Evolutionary conservation across 2,113 vertebrate genomes (phyloP), one percentile per base, ranked within the genome.

Genomic region (Anguilla japonica): DNA sequence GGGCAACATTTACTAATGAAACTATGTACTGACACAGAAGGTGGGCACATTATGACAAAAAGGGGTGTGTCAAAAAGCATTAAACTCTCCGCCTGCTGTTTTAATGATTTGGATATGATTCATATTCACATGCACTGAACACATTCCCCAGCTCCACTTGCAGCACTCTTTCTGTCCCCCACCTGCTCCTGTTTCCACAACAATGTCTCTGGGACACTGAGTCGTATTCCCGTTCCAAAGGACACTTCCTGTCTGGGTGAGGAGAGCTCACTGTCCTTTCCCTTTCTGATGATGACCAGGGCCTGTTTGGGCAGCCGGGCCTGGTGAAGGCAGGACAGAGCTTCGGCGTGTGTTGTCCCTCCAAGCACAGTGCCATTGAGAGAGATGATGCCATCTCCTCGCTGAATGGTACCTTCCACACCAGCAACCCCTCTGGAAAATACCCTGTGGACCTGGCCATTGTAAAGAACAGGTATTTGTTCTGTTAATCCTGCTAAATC

Each of bases 361-460:
- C 92, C 92, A 78, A 99, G 84, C 41, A 92, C 94, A 63, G 88
- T 90, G n/a, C 97, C 97, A 46, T 99, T 99, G 91, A 99, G 93
- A 0, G 97, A 98, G 50, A 99, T 87, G 88, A 99, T 92, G 88
- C 92, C 78, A 91, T 99, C 98, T 46, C 98, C 97, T 84, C 91
- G 95, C 90, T 93, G 95, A 89, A 99, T 93, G 43, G 96, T 97
- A 41, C 97, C 97, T 93, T 98, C 97, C 82, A 95, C 93, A 88
- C 94, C 94, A 40, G 97, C 97, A 5, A 94, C 94, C 67, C 98
- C 98, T 92, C 96, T 97, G 85, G 94, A 94, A 93, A 98, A 99
- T 81, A 99, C 97, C 84, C 97, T 96, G 91, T 99, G 97, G 57
- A 99, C 96, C 98, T 99, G 90, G 0, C 41, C 34, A 89, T 85